Base-by-base conservation (phyloP, 2,113 vertebrate species). In the Antigone vipio region DNA sequence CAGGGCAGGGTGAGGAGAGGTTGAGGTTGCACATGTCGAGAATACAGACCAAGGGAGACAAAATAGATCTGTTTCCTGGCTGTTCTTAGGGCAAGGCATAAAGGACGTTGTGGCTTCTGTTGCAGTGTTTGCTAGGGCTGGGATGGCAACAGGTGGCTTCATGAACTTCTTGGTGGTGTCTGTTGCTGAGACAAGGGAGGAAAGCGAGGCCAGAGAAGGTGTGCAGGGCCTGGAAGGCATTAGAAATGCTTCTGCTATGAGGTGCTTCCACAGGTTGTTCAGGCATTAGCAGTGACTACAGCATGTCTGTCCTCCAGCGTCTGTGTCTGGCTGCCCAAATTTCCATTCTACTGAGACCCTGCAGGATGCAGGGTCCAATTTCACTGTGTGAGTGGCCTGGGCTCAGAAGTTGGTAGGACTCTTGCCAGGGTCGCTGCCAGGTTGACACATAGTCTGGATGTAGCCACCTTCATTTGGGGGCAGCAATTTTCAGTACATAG, bases 271-370 rank as follows among this genome's bases (percentile, higher is more conserved):
- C 18, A 45, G 35, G 32, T n/a, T 52, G 23, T 42, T 68, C 8
- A 12, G 53, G 35, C 53, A 80, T 50, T 68, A 64, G 49, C 62
- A 72, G 67, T 1, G 2, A 60, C 45, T 35, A 35, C 0, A 0
- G 52, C 47, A 56, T n/a, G 34, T 50, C 49, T 95, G 26, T 63
- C 20, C 17, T 44, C 29, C 38, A 40, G 27, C 15, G 66, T 49
- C 74, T 53, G 4, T 32, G 66, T 32, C 82, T 38, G 53, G 60
- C 74, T 82, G 60, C 22, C 74, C 55, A 93, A 66, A 92, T 66
- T 42, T 64, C 35, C 8, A 5, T 66, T 60, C 69, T 34, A 29
- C 26, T 38, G 67, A 89, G 32, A 79, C 15, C 52, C 6, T 38
- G 58, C 49, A 69, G 40, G 34, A 62, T 80, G 23, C 27, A 87